Conservation (phyloP, 64 coral and sea anemone species). For the Actinia tenebrosa region DNA sequence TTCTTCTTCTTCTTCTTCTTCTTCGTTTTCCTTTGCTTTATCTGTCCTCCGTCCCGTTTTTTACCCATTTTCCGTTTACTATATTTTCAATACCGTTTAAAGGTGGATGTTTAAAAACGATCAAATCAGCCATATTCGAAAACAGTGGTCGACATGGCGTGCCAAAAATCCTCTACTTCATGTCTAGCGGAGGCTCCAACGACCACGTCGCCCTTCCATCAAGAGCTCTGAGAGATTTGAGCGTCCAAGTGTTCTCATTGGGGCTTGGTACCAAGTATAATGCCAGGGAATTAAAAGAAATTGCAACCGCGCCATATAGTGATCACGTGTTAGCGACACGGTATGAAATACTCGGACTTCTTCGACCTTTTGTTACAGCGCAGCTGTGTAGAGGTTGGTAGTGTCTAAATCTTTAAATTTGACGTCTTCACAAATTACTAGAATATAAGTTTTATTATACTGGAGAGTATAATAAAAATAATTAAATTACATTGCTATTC, state of each 20-base stretch:
- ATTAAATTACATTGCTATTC: too few species aligned
- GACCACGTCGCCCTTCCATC: slow-evolving; percentile 37
- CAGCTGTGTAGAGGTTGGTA: slow-evolving; percentile 37
- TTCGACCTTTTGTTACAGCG: slow-evolving; percentile 29
- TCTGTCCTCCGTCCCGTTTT: too few species aligned
- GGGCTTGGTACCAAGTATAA: slow-evolving; percentile 39
- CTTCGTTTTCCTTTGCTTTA: too few species aligned
- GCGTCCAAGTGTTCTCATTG: slow-evolving; percentile 41
- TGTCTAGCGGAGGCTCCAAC: slow-evolving; percentile 16
- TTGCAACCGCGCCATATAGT: slow-evolving; percentile 45
- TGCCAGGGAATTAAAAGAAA: slow-evolving; percentile 37
- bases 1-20: too few species aligned
- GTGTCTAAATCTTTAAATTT: background rate
- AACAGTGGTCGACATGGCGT: slow-evolving; percentile 57
- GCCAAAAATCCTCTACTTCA: slow-evolving; percentile 45
- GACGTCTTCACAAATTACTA: too few species aligned
- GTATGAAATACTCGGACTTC: slow-evolving; percentile 31
- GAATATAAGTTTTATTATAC: too few species aligned
- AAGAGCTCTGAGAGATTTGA: slow-evolving; percentile 35
- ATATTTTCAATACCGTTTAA: background rate
- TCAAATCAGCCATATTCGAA: slow-evolving; percentile 46
- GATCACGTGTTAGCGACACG: slow-evolving; percentile 60
- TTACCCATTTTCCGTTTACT: too few species aligned
- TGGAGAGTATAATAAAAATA: too few species aligned
- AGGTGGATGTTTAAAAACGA: slow-evolving; percentile 35